Conservation (phyloP, 2,888 invertebrate species). For the Agrotis clavis region DNA sequence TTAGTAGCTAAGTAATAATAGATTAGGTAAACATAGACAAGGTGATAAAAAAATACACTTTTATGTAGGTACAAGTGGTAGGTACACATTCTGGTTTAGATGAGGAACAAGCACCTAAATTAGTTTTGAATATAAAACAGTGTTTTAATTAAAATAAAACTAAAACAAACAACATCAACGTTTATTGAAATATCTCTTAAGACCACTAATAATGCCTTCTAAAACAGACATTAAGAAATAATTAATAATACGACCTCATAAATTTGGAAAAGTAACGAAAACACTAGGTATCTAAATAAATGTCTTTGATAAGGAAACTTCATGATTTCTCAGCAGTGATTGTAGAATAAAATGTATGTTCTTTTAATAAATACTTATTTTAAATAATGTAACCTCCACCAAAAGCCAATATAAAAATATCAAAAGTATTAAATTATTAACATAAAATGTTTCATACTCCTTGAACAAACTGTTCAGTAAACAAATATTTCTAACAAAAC, state of each 20-base stretch:
- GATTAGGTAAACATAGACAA: not conserved
- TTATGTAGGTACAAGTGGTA: not conserved
- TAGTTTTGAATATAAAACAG: not conserved
- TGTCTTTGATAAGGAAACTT: constrained; percentile 28
- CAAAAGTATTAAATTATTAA: constrained; percentile 5
- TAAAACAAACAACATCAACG: constrained; percentile 10
- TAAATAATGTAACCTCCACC: constrained; percentile 36
- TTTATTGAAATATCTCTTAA: constrained; percentile 37
- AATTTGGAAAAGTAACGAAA: constrained; percentile 6
- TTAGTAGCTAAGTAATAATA: not conserved
- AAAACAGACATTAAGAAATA: constrained; percentile 9
- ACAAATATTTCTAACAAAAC: not conserved
- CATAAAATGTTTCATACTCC: not conserved
- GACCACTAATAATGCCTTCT: constrained; percentile 3
- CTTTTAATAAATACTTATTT: not conserved
- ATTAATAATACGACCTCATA: constrained; percentile 13
- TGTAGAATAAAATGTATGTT: not conserved
- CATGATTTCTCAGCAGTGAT: constrained; percentile 38
- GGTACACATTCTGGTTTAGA: not conserved
- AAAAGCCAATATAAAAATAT: constrained; percentile 13
- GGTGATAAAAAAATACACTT: constrained; percentile 1
- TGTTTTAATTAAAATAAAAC: not conserved
- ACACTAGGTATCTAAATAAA: constrained; percentile 12
- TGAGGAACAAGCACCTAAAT: not conserved
- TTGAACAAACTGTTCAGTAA: not conserved